Percentiles rank a stretch among this genome's conserved stretches.
Evolutionary conservation across 2,888 invertebrate species (phyloP).

Genomic region (Theristus sp.): DNA sequence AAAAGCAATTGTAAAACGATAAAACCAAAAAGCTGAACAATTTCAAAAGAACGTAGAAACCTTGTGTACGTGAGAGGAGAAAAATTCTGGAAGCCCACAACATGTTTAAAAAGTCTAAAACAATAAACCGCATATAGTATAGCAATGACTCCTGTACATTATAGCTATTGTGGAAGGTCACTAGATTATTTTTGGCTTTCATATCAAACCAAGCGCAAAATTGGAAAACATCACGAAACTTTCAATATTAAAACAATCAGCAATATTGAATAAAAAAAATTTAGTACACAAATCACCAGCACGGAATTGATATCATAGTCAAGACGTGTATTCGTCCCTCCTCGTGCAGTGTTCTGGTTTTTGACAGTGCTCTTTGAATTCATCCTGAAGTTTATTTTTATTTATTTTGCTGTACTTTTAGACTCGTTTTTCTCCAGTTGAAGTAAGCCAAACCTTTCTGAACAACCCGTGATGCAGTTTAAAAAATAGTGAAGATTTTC

Average conservation of each 20-base stretch:
- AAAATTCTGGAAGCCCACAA: too few species aligned
- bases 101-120: not conserved
- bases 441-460: too few species aligned
- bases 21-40: too few species aligned
- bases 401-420: not conserved
- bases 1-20: too few species aligned
- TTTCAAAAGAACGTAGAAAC: too few species aligned
- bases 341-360: not conserved
- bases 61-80: too few species aligned
- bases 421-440: too few species aligned
- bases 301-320: not conserved
- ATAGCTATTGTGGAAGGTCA: not conserved
- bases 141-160: not conserved
- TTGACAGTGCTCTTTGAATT: not conserved
- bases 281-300: too few species aligned
- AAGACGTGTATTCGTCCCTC: not conserved
- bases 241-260: not conserved
- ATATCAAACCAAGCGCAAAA: too few species aligned
- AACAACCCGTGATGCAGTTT: too few species aligned
- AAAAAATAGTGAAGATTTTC: too few species aligned
- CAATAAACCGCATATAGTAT: not conserved
- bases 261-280: not conserved
- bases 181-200: too few species aligned
- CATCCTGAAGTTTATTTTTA: not conserved
- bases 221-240: not conserved